A percentile compares a stretch with the other conserved stretches of the same genome.
Conservation (phyloP, 2,113 vertebrate species). For the Bos indicus region DNA sequence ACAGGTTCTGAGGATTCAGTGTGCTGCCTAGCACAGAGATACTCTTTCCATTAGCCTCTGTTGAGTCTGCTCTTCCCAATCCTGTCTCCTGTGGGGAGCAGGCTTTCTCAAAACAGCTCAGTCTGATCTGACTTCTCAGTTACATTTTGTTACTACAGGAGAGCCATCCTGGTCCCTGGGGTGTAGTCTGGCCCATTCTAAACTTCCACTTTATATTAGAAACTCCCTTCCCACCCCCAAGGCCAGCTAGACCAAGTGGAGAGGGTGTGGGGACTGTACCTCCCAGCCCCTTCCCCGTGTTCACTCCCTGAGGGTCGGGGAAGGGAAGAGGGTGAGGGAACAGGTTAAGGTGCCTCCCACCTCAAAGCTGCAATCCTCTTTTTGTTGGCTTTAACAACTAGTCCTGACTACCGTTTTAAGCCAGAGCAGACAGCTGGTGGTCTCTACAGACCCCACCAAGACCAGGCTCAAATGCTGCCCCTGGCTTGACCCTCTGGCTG, state of each 20-base stretch:
- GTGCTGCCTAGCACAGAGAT: too few relatives aligned
- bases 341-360: too few relatives aligned
- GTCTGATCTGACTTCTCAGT: neutral
- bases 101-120: neutral
- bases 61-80: neutral
- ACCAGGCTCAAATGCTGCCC: neutral
- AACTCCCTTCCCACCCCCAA: neutral
- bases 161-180: neutral
- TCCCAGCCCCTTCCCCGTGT: neutral
- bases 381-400: neutral
- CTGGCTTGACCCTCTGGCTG: neutral
- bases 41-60: neutral
- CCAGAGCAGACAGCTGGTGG: neutral
- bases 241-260: neutral
- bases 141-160: neutral
- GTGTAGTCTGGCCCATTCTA: neutral
- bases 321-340: neutral
- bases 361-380: neutral
- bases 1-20: neutral
- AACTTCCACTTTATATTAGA: neutral
- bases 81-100: neutral
- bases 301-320: neutral
- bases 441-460: neutral
- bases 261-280: neutral
- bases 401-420: neutral